Base-by-base conservation (phyloP, 2,797 vertebrate species). In the Hirundo rustica region DNA sequence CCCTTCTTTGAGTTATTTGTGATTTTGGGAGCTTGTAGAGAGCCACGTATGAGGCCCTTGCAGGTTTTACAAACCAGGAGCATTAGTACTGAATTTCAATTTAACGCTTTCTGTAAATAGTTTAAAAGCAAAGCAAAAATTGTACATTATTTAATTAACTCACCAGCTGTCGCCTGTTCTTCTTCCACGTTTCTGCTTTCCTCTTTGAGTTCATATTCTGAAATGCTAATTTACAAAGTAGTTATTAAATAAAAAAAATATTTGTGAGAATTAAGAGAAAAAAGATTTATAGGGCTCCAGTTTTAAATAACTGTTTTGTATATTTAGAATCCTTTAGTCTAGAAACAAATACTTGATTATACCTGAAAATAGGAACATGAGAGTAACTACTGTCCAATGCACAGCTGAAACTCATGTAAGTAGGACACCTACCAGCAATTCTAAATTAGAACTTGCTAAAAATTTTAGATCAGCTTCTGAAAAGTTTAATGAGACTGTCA, bases 171-270 rank as follows among this genome's bases (percentile, higher is more conserved):
- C 99, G 97, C 72, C 99, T 98, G 97, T 99, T 99, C 96, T 99
- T 99, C 97, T 99, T 99, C 99, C 99, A 99, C 0, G 99, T 99
- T 95, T 99, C 99, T 93, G 99, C 99, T 98, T 99, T 99, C 97
- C 99, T 98, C 97, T 99, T 99, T 8, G 99, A 99, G 96, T 99
- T 99, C 99, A 99, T 99, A 85, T 99, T 99, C 97, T 99, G 99
- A 97, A 99, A 99, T 26, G 99, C 99, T 99, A 93, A 95, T 96
- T 93, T 65, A 85, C 36, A 96, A 96, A 90, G 91, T 16, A 89
- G 73, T 70, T 67, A 66, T 55, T 89, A 84, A 75, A 51, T 48
- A 81, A 68, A 36, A 86, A 68, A 77, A 15, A 21, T 10, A 76
- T 71, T 73, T 70, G 18, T 58, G 25, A 90, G 40, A 81, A 66